These are phyloP conservation scores for Ctena decussata DNA, from an alignment of 2,888 invertebrate species.

Conservation along the genomic window DNA sequence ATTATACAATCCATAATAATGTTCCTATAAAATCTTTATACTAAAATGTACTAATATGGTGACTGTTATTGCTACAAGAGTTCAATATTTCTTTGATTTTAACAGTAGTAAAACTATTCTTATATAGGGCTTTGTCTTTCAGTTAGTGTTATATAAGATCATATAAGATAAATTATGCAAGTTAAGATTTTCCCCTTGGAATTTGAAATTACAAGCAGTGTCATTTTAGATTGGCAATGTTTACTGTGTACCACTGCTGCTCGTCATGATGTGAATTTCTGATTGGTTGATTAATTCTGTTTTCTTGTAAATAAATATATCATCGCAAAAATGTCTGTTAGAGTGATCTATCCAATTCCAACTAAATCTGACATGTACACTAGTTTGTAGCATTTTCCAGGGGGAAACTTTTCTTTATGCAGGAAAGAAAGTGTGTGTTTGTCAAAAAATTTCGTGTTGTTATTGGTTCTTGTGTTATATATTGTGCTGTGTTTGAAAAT, in stretches of 20 bases:
- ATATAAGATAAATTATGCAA: neutral
- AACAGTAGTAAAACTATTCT: neutral
- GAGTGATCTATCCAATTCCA: neutral
- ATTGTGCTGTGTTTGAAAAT: neutral
- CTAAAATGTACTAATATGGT: too few relatives aligned
- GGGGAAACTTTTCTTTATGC: neutral
- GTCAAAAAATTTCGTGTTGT: neutral
- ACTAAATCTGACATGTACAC: neutral
- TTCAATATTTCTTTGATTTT: too few relatives aligned
- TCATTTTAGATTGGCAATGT: neutral
- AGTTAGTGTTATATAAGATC: neutral
- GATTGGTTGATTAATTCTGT: neutral
- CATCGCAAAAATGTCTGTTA: neutral
- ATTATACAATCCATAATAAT: too few relatives aligned
- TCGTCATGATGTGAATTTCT: neutral
- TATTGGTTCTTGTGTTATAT: neutral
- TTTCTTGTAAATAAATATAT: conserved; percentile 11
- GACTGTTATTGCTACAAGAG: too few relatives aligned
- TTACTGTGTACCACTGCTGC: neutral
- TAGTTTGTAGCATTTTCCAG: conserved; percentile 6
- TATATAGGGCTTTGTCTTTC: neutral
- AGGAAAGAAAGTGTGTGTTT: conserved; percentile 4
- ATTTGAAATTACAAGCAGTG: neutral
- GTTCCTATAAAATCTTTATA: too few relatives aligned
- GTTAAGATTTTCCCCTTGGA: conserved; percentile 17